A percentile compares a stretch with the other conserved stretches of the same genome.
phyloP scores from a whole-genome alignment of 2,888 invertebrate genomes.

The Tetheella fluctuosa region DNA sequence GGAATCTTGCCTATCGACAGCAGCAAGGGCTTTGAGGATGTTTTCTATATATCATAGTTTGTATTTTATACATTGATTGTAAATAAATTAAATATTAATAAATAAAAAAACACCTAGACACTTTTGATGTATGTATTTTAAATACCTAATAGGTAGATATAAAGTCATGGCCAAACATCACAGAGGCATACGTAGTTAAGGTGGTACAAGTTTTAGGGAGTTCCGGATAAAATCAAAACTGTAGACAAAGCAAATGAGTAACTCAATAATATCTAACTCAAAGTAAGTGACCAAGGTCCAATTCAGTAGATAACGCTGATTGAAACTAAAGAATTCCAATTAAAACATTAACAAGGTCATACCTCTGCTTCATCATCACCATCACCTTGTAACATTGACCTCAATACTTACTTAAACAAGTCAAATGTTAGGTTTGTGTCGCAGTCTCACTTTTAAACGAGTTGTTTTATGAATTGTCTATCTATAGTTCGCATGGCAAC shows the following conservation, averaged over 20 bases:
- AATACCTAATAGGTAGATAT: no score
- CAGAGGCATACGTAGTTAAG: no score
- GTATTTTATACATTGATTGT: no score
- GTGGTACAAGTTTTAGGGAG: no score
- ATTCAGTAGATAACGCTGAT: background rate
- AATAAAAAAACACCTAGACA: no score
- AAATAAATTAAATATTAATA: no score
- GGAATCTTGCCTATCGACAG: no score
- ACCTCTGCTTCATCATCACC: background rate
- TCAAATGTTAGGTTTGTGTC: background rate
- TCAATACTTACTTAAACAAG: background rate
- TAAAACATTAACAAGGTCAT: background rate
- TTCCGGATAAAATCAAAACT: no score
- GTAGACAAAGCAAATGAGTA: background rate
- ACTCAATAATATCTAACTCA: background rate
- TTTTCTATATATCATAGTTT: no score
- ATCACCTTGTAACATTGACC: slow-evolving; percentile 3
- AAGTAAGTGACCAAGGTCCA: background rate
- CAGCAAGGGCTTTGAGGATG: no score
- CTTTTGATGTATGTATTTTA: no score
- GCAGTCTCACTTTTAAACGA: background rate
- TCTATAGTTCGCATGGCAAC: background rate
- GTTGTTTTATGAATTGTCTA: background rate
- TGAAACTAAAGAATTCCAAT: background rate
- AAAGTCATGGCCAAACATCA: no score